Base-by-base conservation (phyloP, 1,140 invertebrate genomes). In the Danaus melanippus region DNA sequence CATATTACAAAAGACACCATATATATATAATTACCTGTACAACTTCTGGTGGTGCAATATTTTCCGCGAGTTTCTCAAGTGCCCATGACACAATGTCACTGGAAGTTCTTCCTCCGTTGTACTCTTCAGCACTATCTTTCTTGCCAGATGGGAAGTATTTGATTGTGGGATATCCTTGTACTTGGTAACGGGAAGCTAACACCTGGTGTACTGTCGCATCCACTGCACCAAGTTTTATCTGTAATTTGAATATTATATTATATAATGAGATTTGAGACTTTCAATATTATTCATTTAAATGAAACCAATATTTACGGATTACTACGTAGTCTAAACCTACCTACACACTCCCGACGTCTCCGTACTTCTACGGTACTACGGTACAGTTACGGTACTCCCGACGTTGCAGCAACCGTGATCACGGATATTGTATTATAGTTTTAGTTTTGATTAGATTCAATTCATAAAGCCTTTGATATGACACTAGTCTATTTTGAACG, bases 161-260 rank as follows among this genome's bases (percentile, higher is more conserved):
- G 60, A 99, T 99, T 8, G 98, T 99, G 9, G 98, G 98, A 87
- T 97, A 99, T 0, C 98, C 98, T 69, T 93, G 91, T 41, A 99
- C 92, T 62, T 91, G 90, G 76, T 94, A 96, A 66, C 93, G 87
- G 53, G 89, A 87, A 0, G 94, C 95, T 87, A 95, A 96, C 5
- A 88, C 74, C 59, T 91, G 91, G 83, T 99, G 91, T 0, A 95
- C 95, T 9, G 98, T 99, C 0, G 98, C 98, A 90, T 99, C 98
- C 0, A 99, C 71, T 42, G 97, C 97, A 58, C 97, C 98, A 11
- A 99, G 78, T 89, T 98, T 98, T 3, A 98, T 90, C 89, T 92
- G 64, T 10, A 66, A 62, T 47, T 17, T 9, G 12, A 17, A n/a
- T 56, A n/a, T 3, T 21, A 46, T 17, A 12, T 46, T 2, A 10